A percentile compares a stretch with the other conserved stretches of the same genome.
These are phyloP conservation scores for Mormyrus proboscirostris DNA, from an alignment of 2,797 vertebrate genomes.

Conservation along the genomic window DNA sequence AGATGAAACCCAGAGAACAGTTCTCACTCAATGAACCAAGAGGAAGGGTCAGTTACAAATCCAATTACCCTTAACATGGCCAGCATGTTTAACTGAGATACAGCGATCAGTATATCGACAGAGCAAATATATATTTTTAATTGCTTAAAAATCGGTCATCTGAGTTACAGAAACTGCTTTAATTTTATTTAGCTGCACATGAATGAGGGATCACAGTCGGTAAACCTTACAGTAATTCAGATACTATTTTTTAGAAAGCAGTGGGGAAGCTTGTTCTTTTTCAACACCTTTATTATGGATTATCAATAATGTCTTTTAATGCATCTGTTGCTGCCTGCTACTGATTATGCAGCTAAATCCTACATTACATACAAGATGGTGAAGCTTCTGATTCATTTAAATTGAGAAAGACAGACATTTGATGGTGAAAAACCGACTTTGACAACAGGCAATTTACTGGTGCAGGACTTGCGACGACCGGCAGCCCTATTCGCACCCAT, in stretches of 20 bases:
- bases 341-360: slow-evolving; percentile 51
- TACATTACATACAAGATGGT: slow-evolving; percentile 49
- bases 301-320: slow-evolving; percentile 48
- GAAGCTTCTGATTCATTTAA: slow-evolving; percentile 61
- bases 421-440: slow-evolving; percentile 46
- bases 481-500: not conserved
- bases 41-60: not conserved
- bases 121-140: not conserved
- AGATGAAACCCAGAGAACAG: not conserved
- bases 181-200: not conserved
- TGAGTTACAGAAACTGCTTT: not conserved
- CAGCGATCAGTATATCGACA: not conserved
- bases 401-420: slow-evolving; percentile 55
- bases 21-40: not conserved
- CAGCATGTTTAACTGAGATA: not conserved
- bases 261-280: slow-evolving; percentile 50
- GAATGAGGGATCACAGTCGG: not conserved
- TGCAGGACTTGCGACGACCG: not conserved
- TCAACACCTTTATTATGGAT: slow-evolving; percentile 49
- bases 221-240: slow-evolving; percentile 28
- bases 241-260: slow-evolving; percentile 47
- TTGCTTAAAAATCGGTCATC: not conserved
- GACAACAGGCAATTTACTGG: not conserved
- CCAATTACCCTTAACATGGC: not conserved
- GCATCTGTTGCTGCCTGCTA: slow-evolving; percentile 46